Percentiles rank a stretch among this genome's conserved stretches.
These are phyloP conservation scores for Neocloeon triangulifer DNA, from an alignment of 1,140 invertebrate genomes.

Conservation along the genomic window DNA sequence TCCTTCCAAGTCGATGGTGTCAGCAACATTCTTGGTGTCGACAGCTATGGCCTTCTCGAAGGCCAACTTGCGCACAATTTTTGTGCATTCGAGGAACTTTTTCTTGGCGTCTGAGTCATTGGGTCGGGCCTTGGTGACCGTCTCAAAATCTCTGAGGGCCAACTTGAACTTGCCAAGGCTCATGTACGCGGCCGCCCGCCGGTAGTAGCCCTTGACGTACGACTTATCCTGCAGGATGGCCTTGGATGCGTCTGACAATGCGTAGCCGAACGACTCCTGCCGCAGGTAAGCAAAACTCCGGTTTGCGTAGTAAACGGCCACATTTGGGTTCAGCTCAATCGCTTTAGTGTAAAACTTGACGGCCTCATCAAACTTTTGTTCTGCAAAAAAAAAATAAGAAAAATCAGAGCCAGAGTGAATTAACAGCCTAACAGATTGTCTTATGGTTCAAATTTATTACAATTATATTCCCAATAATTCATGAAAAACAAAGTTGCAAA, in stretches of 20 bases:
- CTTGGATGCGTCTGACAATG: slow-evolving; percentile 72
- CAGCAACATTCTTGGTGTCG: slow-evolving; percentile 70
- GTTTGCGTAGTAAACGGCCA: slow-evolving; percentile 78
- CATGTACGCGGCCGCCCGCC: slow-evolving; percentile 90
- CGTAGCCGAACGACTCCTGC: slow-evolving; percentile 83
- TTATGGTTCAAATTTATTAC: slow-evolving; percentile 8
- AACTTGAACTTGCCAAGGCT: slow-evolving; percentile 92
- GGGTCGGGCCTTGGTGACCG: slow-evolving; percentile 69
- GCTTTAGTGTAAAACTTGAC: slow-evolving; percentile 80
- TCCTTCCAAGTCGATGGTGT: slow-evolving; percentile 65
- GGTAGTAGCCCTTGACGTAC: slow-evolving; percentile 88
- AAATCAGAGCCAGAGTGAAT: slow-evolving; percentile 3
- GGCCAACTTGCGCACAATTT: slow-evolving; percentile 82
- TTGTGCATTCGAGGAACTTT: slow-evolving; percentile 89
- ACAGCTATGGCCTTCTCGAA: slow-evolving; percentile 95
- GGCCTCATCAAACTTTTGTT: slow-evolving; percentile 70
- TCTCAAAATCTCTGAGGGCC: slow-evolving; percentile 91
- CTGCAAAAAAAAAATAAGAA: slow-evolving; percentile 28
- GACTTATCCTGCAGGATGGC: slow-evolving; percentile 72
- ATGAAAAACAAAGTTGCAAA: background rate
- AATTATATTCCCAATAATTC: background rate
- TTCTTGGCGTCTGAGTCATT: slow-evolving; percentile 82
- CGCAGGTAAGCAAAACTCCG: slow-evolving; percentile 85
- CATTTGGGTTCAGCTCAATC: slow-evolving; percentile 59
- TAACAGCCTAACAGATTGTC: slow-evolving; percentile 3